Base-by-base conservation (phyloP, 2,797 vertebrate species). In the Tolypeutes matacus region DNA sequence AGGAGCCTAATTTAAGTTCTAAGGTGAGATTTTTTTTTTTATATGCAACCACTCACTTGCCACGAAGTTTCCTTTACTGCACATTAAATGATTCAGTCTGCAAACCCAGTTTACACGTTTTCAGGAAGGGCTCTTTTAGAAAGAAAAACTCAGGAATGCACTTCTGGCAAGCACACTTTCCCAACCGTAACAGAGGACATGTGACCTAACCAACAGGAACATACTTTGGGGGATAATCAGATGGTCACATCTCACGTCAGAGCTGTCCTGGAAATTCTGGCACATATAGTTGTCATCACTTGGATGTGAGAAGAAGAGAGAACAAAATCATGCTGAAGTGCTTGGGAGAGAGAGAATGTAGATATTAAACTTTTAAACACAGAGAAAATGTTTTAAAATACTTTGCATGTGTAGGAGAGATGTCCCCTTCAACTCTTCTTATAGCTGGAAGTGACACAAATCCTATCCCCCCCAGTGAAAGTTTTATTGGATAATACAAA, bases 1-100 rank as follows among this genome's bases (percentile, higher is more conserved):
- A 75, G 36, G 27, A 78, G 88, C 88, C 86, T n/a, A 7, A 11
- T 18, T 36, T 29, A 76, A 93, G 25, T 87, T 85, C 67, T 56
- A 78, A 93, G 67, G 23, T 78, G 87, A 82, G 81, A 75, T 36
- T 86, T 94, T 80, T 87, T 80, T 87, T 76, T 80, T 85, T 72
- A 78, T 46, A 72, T 5, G 89, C 75, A 91, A 83, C 83, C n/a
- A 60, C 51, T 76, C 42, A n/a, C 65, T 93, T 25, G 64, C 73
- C 49, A 36, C 29, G 56, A 49, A 46, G 85, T 80, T 87, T 81
- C 75, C 84, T 94, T 58, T 36, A 13, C 64, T 90, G 81, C 14
- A 39, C 23, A 58, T 27, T 75, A 94, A 89, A 42, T 23, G 58
- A 88, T 77, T 85, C 39, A 58, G 69, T 64, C 92, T 83, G 23